Evolutionary conservation across 2,113 vertebrate species (phyloP).

Genomic region (Thamnaconus septentrionalis): DNA sequence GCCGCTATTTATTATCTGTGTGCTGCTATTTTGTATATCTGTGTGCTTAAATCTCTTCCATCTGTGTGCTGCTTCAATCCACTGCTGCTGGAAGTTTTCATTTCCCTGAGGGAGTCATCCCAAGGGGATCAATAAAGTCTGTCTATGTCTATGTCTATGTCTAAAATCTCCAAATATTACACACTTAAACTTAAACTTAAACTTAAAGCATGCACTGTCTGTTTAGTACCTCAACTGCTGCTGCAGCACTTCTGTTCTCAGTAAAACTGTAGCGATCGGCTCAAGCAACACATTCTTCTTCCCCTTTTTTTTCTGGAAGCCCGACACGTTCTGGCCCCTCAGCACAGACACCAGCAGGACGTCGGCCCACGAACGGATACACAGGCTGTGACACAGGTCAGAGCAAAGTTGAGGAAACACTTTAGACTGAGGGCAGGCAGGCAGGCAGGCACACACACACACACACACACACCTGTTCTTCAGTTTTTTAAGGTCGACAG

Average conservation of each 20-base stretch:
- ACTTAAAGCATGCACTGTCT: background rate
- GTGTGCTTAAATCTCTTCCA: too few relatives aligned
- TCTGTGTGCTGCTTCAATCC: too few relatives aligned
- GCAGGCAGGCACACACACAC: conserved; percentile 7
- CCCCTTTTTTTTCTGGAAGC: conserved; percentile 71
- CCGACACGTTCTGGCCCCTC: conserved; percentile 81
- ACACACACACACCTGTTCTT: conserved; percentile 63
- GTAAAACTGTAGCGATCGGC: conserved; percentile 62
- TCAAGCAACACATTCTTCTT: conserved; percentile 75
- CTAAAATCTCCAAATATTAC: too few relatives aligned
- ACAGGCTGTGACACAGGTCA: conserved; percentile 63
- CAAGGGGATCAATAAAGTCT: too few relatives aligned
- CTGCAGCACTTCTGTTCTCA: conserved; percentile 72
- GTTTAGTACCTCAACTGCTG: conserved; percentile 61
- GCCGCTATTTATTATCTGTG: too few relatives aligned
- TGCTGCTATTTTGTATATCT: too few relatives aligned
- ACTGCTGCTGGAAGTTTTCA: too few relatives aligned
- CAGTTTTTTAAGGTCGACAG: conserved; percentile 65
- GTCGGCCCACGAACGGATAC: conserved; percentile 79
- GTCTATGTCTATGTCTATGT: too few relatives aligned
- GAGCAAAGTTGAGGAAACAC: background rate
- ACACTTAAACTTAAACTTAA: too few relatives aligned
- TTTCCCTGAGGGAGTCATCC: too few relatives aligned
- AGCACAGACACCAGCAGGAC: conserved; percentile 78
- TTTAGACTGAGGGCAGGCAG: too few relatives aligned